Base-by-base conservation (phyloP, 2,113 vertebrate species). In the Syngnathus floridae region DNA sequence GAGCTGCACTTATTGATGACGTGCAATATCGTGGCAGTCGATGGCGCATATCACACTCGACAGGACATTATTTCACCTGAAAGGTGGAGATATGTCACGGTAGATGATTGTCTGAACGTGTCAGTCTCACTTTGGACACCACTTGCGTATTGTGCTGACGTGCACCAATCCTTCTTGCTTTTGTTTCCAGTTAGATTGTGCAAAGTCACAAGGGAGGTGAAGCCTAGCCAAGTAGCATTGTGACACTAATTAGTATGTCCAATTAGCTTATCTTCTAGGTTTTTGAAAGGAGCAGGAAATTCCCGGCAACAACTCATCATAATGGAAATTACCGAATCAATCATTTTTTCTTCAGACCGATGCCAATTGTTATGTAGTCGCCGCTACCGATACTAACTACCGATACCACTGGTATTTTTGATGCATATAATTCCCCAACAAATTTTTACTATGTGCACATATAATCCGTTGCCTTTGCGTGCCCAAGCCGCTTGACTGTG, bases 1-100 rank as follows among this genome's bases (percentile, higher is more conserved):
- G 40, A 71, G 40, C 64, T 55, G 63, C 21, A 1, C 12, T 2
- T 55, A 51, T 35, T 80, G 81, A 81, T 78, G 78, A 69, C 67
- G 3, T 77, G 84, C 73, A 62, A 62, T 76, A 64, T 88, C 85
- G 26, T 64, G 72, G 72, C 77, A 73, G 56, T 86, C 76, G 61
- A 22, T 38, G 7, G 19, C 26, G 17, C 51, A 52, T 71, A 57
- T 43, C 45, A 65, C 43, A 71, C 60, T 48, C 11, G 59, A 60
- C 63, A 41, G 36, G 66, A 61, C 69, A 49, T 57, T 13, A 14
- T 60, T 71, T 67, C 72, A 69, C 59, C 67, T 70, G 61, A 13
- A 41, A 43, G 38, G 62, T 71, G 58, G 31, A 56, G 40, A 71
- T 73, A 73, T 8, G 60, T 72, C 67, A 52, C 56, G 64, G 37